A percentile compares a stretch with the other conserved stretches of the same genome.
Conservation (phyloP, 1,140 invertebrate species). For the Drosophila bocqueti region DNA sequence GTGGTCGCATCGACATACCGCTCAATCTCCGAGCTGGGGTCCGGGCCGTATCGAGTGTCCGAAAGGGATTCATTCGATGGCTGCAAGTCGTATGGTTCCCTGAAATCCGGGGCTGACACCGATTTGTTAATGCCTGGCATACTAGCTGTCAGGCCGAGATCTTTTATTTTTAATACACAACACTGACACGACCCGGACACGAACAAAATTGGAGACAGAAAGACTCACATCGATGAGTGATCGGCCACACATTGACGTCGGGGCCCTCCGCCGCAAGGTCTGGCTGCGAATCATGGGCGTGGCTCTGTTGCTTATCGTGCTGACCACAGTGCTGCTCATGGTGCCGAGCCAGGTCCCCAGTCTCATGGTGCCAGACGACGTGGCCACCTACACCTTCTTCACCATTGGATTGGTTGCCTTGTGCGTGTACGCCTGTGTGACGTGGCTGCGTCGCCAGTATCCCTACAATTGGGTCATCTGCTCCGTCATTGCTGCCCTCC, state of each 20-base stretch:
- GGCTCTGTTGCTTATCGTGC: conserved; percentile 20
- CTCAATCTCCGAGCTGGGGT: not conserved
- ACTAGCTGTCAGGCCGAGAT: conserved; percentile 36
- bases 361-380: not conserved
- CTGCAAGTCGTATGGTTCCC: conserved; percentile 5
- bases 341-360: not conserved
- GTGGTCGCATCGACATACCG: conserved; percentile 3
- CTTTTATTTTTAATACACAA: conserved; percentile 11
- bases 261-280: conserved; percentile 4
- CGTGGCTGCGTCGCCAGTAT: conserved; percentile 21
- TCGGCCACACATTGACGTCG: conserved; percentile 6
- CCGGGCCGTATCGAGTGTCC: not conserved
- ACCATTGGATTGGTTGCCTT: conserved; percentile 4
- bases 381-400: conserved; percentile 9
- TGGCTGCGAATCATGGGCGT: conserved; percentile 21
- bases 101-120: conserved; percentile 24
- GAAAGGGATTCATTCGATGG: not conserved
- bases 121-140: conserved; percentile 42
- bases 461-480: conserved; percentile 50
- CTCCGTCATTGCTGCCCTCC: conserved; percentile 6
- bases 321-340: conserved; percentile 22
- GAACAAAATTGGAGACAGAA: conserved; percentile 11
- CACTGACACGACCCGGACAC: conserved; percentile 12
- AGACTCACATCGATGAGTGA: conserved; percentile 40
- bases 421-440: conserved; percentile 26